Evolutionary conservation across 2,113 vertebrate species (phyloP), one percentile per base, ranked within the genome.

Genomic region (Todiramphus chloris): DNA sequence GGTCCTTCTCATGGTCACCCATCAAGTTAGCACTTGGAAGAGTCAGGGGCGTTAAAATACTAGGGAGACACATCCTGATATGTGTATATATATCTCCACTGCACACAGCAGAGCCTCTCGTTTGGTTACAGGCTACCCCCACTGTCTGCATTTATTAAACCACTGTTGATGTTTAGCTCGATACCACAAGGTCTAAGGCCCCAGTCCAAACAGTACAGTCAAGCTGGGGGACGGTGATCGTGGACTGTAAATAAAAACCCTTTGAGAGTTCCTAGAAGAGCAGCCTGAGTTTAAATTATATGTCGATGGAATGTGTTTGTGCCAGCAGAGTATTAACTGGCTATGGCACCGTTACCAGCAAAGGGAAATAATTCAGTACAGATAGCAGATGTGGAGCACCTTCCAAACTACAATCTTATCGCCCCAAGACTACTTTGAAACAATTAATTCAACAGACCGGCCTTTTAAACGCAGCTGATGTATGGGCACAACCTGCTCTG

Each of bases 231-330:
- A 41, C 64, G 63, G 76, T 16, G 59, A 53, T 11, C 70, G 79
- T 75, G 80, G 56, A 59, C 76, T 59, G 81, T 55, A 94, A 92
- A 90, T 72, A 95, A 94, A 86, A 62, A 92, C 28, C 50, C 68
- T 86, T 41, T 66, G 50, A 86, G 67, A 80, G 43, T 68, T 92
- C 81, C 86, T 48, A 86, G 79, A 90, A 92, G 27, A 89, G 51
- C 43, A 56, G 60, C 63, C 67, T n/a, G 43, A 77, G 58, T 84
- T 91, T 59, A 81, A 92, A 74, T 60, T 58, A 5, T 10, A 20
- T 31, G 41, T 44, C 10, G 5, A 27, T 27, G 55, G 63, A 85
- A 68, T 76, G 44, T 20, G 82, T 87, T 55, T 73, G 58, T 85
- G 58, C 67, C 56, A 73, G 81, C 12, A 0, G 35, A 53, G 51